Conservation (phyloP, 2,888 invertebrate species). For the Thereva unica region DNA sequence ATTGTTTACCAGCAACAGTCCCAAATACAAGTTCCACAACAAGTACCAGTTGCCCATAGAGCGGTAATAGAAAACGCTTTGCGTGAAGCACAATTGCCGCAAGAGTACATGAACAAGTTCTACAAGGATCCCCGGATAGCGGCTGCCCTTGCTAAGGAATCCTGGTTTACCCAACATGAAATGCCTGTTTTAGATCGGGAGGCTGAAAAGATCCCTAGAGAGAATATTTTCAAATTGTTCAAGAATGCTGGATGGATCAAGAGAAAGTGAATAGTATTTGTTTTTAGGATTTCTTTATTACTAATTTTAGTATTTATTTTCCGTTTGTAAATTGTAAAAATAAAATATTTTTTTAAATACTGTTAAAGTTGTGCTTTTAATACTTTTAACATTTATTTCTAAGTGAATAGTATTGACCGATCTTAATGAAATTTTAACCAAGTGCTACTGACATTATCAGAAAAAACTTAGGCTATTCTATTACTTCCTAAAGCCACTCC, state of each 20-base stretch:
- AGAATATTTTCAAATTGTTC: constrained; percentile 74
- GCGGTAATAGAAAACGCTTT: constrained; percentile 74
- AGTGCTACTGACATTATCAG: too few relatives aligned
- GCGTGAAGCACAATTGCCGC: constrained; percentile 73
- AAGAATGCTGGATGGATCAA: constrained; percentile 68
- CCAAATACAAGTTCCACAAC: constrained; percentile 43
- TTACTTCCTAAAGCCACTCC: too few relatives aligned
- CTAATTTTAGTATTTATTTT: not conserved
- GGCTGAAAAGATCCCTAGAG: constrained; percentile 78
- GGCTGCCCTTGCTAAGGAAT: constrained; percentile 74
- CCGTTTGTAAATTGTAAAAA: constrained; percentile 1
- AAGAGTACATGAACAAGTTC: constrained; percentile 68
- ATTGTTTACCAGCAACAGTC: constrained; percentile 33
- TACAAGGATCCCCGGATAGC: constrained; percentile 78
- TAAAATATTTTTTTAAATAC: constrained; percentile 7
- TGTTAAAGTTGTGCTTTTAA: constrained; percentile 23
- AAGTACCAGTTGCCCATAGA: constrained; percentile 64
- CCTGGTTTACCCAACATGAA: constrained; percentile 77
- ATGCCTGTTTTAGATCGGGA: constrained; percentile 78
- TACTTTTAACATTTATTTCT: not conserved
- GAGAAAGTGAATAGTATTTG: constrained; percentile 42
- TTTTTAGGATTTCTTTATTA: constrained; percentile 5
- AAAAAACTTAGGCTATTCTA: too few relatives aligned
- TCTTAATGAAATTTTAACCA: too few relatives aligned
- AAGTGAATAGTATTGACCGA: too few relatives aligned